phyloP scores from a whole-genome alignment of 2,113 vertebrate species.

The Jacana jacana region DNA sequence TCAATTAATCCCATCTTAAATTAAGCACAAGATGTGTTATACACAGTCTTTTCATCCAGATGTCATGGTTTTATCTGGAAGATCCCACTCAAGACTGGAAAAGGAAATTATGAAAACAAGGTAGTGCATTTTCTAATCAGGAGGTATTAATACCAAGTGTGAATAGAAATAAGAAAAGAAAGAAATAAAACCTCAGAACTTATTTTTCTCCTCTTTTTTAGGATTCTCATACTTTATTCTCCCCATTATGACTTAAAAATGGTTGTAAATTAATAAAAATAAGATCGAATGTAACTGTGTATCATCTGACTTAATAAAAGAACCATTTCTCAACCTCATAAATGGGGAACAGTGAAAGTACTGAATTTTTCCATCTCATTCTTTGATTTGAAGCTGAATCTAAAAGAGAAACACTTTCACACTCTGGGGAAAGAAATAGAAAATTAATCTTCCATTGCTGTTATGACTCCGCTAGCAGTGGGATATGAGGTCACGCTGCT shows the following conservation, averaged over 20 bases:
- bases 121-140: not conserved
- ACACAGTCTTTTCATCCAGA: not conserved
- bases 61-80: not conserved
- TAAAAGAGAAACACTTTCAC: not conserved
- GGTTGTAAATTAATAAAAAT: not conserved
- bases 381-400: not conserved
- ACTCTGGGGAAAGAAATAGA: conserved; percentile 5
- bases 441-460: conserved; percentile 46
- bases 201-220: not conserved
- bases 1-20: conserved; percentile 4
- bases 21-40: not conserved
- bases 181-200: conserved; percentile 23
- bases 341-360: not conserved
- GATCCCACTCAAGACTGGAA: not conserved
- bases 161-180: not conserved
- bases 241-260: not conserved
- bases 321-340: not conserved
- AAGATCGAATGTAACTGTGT: not conserved
- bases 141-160: not conserved
- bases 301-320: not conserved
- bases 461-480: not conserved
- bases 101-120: not conserved
- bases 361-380: not conserved
- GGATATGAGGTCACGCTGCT: conserved; percentile 18
- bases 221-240: not conserved